Base-by-base conservation (phyloP, 1,140 invertebrate genomes). In the Zaprionus africanus region DNA sequence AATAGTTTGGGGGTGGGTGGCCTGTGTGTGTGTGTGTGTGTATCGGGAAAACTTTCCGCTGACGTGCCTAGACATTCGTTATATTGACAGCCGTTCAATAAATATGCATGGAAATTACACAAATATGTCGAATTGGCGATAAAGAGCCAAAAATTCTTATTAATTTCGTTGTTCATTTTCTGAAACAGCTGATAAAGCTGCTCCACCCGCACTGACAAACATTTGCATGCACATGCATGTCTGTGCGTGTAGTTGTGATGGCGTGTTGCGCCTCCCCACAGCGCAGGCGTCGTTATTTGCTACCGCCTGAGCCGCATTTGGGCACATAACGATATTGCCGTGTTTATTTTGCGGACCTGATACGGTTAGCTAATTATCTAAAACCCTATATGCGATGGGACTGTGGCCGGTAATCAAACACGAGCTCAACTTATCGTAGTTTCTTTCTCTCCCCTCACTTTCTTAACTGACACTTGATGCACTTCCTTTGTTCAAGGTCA, bases 171-270 rank as follows among this genome's bases (percentile, higher is more conserved):
- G 67, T 54, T 28, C 28, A 71, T 76, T 72, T 65, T 60, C 56
- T 38, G 2, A 60, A 65, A 65, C 61, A 76, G 73, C 67, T 76
- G 73, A 76, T 76, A 76, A 70, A 41, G 49, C 34, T 51, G 13
- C 17, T 49, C 43, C 74, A 56, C 22, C 38, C 58, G 24, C 49
- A 62, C 43, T 49, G 58, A 46, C 53, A 53, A 19, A 24, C 19
- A 53, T 4, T 12, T 58, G 56, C 22, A 24, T 60, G 31, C n/a
- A 28, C 43, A 4, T 24, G 17, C 19, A 34, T 49, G 13, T 36
- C 22, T 34, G 31, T 66, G 22, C 26, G 31, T 41, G 53, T 22
- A 31, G 12, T 26, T 36, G 56, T 22, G 22, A 22, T 76, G 73
- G 41, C 67, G 59, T 70, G 65, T 57, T 69, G 56, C 31, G 15